Conservation (phyloP, 1,140 invertebrate genomes). For the Bombus fervidus region DNA sequence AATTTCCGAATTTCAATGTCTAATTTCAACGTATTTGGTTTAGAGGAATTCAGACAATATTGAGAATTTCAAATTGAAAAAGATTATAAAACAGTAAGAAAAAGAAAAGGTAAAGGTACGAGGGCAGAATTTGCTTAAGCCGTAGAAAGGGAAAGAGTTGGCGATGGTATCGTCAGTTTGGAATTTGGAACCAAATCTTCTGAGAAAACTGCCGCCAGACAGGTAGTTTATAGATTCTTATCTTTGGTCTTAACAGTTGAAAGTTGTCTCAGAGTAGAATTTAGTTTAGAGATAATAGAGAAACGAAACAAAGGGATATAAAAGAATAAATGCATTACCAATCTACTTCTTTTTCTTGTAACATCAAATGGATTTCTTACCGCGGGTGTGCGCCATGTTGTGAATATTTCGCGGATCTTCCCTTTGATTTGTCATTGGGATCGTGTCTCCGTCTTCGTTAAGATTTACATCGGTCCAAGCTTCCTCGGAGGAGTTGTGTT, state of each 20-base stretch:
- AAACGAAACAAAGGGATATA: background rate
- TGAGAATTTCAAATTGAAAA: background rate
- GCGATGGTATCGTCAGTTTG: background rate
- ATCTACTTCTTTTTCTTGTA: background rate
- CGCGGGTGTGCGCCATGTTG: constrained; percentile 83
- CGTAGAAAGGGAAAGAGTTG: background rate
- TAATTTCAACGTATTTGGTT: background rate
- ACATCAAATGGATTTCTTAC: constrained; percentile 60
- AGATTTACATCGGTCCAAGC: constrained; percentile 96
- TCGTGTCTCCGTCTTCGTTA: constrained; percentile 89
- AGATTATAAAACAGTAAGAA: background rate
- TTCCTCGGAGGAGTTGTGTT: constrained; percentile 87
- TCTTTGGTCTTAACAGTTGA: background rate
- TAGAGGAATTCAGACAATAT: background rate
- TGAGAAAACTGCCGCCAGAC: background rate
- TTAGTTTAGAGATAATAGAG: background rate
- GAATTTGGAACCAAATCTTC: background rate
- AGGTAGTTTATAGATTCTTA: constrained; percentile 22
- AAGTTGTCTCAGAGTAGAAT: background rate
- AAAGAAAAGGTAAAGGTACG: background rate
- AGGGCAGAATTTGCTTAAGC: background rate
- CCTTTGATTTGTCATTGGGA: constrained; percentile 83
- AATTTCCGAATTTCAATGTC: no score
- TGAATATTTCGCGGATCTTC: constrained; percentile 86
- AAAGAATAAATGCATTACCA: background rate